Conservation (phyloP, 1,140 invertebrate species). For the Parapsyche elsis region DNA sequence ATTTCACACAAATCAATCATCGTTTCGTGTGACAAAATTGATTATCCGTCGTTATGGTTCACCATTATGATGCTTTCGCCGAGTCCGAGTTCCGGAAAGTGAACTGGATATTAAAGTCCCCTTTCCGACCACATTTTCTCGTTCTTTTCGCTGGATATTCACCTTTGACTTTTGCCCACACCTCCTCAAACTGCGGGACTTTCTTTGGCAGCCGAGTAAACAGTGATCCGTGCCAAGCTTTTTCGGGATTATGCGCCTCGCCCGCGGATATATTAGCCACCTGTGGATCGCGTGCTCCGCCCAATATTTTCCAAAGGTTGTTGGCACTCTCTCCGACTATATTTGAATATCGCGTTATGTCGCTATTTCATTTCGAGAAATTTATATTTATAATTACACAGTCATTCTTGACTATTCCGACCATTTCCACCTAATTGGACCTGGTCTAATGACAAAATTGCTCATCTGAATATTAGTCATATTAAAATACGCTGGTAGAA, state of each 20-base stretch:
- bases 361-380: neutral
- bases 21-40: neutral
- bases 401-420: too few species aligned
- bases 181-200: constrained; percentile 4
- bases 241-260: constrained; percentile 31
- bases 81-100: too few species aligned
- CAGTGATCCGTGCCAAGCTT: constrained; percentile 29
- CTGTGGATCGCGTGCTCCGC: constrained; percentile 1
- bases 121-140: too few species aligned
- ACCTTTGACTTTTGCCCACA: constrained; percentile 12
- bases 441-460: too few species aligned
- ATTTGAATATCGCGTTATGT: constrained; percentile 22
- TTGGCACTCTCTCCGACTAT: neutral
- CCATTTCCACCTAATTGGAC: too few species aligned
- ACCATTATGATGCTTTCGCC: too few species aligned
- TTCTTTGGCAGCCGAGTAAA: constrained; percentile 12
- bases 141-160: neutral
- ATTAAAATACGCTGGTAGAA: too few species aligned
- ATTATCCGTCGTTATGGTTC: too few species aligned
- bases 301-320: constrained; percentile 14
- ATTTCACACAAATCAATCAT: neutral
- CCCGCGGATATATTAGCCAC: constrained; percentile 33
- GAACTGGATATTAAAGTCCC: neutral
- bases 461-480: too few species aligned
- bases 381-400: too few species aligned